These are phyloP conservation scores for Pitangus sulphuratus DNA, from an alignment of 2,797 vertebrate genomes.

Conservation along the genomic window DNA sequence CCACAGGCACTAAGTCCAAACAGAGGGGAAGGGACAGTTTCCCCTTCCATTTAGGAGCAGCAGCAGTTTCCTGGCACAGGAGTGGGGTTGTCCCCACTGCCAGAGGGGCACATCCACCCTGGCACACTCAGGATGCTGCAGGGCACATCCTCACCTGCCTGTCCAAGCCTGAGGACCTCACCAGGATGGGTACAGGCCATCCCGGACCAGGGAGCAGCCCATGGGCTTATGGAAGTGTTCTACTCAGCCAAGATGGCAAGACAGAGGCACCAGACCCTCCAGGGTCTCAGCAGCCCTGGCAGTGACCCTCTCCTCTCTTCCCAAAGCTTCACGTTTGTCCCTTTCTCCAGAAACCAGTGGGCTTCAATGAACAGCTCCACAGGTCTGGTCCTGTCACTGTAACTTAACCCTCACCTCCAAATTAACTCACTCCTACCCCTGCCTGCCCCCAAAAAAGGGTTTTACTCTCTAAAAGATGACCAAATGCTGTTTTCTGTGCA, in stretches of 20 bases:
- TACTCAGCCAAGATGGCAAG: background rate
- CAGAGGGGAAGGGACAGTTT: background rate
- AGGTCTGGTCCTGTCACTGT: rapidly evolving
- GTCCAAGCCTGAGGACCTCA: background rate
- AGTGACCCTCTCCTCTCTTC: background rate
- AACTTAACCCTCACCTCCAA: background rate
- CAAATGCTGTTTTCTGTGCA: background rate
- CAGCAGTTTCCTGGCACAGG: background rate
- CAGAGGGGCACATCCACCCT: background rate
- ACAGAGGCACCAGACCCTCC: rapidly evolving
- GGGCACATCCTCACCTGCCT: rapidly evolving
- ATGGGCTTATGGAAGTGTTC: rapidly evolving
- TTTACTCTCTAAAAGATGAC: background rate
- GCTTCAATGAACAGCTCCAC: background rate
- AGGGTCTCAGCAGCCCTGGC: background rate
- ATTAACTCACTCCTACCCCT: background rate
- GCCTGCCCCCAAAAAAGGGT: no score
- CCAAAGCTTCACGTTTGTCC: rapidly evolving
- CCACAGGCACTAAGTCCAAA: background rate
- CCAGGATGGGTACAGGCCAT: rapidly evolving
- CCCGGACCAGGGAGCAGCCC: background rate
- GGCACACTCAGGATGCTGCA: background rate
- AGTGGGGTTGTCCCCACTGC: background rate
- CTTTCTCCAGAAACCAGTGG: background rate
- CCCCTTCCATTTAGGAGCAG: background rate